A percentile compares a stretch with the other conserved stretches of the same genome.
These are phyloP conservation scores for Toxotes lorentzi DNA, from an alignment of 2,797 vertebrate genomes.

Conservation along the genomic window DNA sequence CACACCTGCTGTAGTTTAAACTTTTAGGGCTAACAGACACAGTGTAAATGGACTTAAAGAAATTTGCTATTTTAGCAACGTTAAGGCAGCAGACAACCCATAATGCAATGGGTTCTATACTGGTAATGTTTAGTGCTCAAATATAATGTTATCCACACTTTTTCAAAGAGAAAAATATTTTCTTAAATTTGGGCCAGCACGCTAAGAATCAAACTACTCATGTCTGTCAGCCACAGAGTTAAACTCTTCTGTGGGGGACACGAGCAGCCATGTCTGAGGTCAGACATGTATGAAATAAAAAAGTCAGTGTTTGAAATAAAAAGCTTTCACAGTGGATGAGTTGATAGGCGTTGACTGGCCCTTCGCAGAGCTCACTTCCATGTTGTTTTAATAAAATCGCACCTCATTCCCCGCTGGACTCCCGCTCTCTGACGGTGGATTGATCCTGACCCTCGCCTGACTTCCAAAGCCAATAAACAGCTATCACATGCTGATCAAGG, in stretches of 20 bases:
- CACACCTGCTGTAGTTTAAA: neutral
- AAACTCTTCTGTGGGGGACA: neutral
- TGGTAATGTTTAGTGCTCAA: neutral
- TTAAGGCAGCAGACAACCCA: neutral
- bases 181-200: too few species aligned
- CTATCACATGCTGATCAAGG: constrained; percentile 82
- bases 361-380: constrained; percentile 55
- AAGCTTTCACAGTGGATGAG: constrained; percentile 6
- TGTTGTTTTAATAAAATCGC: constrained; percentile 80
- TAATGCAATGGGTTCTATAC: too few species aligned
- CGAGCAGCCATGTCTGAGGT: neutral
- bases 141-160: neutral
- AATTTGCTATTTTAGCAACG: neutral
- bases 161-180: neutral
- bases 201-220: neutral
- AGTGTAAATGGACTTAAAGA: too few species aligned
- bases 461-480: constrained; percentile 84
- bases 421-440: constrained; percentile 56
- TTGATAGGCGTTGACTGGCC: constrained; percentile 39
- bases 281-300: neutral
- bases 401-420: constrained; percentile 64
- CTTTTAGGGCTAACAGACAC: neutral
- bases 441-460: constrained; percentile 75
- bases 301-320: constrained; percentile 35
- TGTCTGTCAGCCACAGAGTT: neutral